Conservation (phyloP, 2,888 invertebrate genomes). For the Philaethria dido region DNA sequence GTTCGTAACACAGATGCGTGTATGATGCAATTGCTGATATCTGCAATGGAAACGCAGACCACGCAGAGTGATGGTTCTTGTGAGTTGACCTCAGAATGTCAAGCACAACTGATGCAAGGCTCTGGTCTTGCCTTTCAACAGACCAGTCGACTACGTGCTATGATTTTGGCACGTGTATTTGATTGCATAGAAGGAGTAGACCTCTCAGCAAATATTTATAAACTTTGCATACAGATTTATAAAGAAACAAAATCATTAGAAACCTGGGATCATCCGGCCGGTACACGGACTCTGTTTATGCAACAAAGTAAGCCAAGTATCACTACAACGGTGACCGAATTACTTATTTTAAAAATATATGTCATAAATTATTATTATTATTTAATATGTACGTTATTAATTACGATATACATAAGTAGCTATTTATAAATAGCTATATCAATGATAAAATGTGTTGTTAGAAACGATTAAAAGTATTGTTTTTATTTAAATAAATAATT, state of each 20-base stretch:
- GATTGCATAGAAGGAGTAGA: constrained; percentile 74
- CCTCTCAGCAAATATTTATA: constrained; percentile 70
- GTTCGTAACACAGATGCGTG: constrained; percentile 67
- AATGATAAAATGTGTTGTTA: too few species aligned
- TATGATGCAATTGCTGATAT: constrained; percentile 75
- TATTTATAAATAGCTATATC: too few species aligned
- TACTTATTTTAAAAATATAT: background rate
- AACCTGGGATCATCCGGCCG: constrained; percentile 75
- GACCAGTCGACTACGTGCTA: constrained; percentile 68
- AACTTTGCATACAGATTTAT: constrained; percentile 75
- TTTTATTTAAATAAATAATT: too few species aligned
- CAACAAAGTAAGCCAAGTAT: constrained; percentile 67
- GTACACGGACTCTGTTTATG: constrained; percentile 74
- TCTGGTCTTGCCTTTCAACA: constrained; percentile 76
- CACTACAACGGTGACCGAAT: background rate
- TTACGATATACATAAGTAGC: too few species aligned
- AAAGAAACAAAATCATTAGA: constrained; percentile 77
- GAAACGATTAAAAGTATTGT: too few species aligned
- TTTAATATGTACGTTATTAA: too few species aligned
- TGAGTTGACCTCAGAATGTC: constrained; percentile 70
- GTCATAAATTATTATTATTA: background rate
- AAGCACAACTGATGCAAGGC: constrained; percentile 67
- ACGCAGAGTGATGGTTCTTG: constrained; percentile 67
- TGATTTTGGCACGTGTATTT: constrained; percentile 64
- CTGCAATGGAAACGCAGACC: constrained; percentile 75